These are phyloP conservation scores for Trichonephila clavata DNA, from an alignment of 1,140 invertebrate genomes.

Conservation along the genomic window DNA sequence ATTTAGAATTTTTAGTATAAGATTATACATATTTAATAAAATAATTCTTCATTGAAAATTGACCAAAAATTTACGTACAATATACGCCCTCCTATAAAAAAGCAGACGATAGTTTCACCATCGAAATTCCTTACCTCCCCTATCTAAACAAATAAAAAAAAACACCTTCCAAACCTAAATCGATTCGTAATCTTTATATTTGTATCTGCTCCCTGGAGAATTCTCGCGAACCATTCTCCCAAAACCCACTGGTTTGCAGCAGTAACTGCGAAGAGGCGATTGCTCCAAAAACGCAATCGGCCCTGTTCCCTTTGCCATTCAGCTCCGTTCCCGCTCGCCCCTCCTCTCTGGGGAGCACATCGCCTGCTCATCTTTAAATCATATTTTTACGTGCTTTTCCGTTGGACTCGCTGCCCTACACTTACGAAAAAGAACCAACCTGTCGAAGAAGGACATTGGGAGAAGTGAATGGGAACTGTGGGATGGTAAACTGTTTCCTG, in stretches of 20 bases:
- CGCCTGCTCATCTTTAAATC: slow-evolving; percentile 68
- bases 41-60: too few relatives aligned
- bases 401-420: background rate
- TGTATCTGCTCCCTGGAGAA: slow-evolving; percentile 30
- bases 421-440: background rate
- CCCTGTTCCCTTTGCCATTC: background rate
- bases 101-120: too few relatives aligned
- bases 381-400: slow-evolving; percentile 67
- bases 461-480: background rate
- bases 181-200: slow-evolving; percentile 16
- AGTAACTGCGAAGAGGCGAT: slow-evolving; percentile 53
- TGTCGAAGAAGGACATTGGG: background rate
- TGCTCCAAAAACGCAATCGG: slow-evolving; percentile 60
- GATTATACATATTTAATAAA: too few relatives aligned
- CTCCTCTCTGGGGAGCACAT: background rate
- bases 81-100: too few relatives aligned
- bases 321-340: background rate
- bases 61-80: too few relatives aligned
- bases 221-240: background rate
- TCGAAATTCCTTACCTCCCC: too few relatives aligned
- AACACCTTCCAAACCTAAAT: background rate
- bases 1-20: too few relatives aligned
- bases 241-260: slow-evolving; percentile 45
- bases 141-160: background rate
- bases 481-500: background rate